These are phyloP conservation scores for Harpagus bidentatus DNA, from an alignment of 2,113 vertebrate genomes.

Conservation along the genomic window DNA sequence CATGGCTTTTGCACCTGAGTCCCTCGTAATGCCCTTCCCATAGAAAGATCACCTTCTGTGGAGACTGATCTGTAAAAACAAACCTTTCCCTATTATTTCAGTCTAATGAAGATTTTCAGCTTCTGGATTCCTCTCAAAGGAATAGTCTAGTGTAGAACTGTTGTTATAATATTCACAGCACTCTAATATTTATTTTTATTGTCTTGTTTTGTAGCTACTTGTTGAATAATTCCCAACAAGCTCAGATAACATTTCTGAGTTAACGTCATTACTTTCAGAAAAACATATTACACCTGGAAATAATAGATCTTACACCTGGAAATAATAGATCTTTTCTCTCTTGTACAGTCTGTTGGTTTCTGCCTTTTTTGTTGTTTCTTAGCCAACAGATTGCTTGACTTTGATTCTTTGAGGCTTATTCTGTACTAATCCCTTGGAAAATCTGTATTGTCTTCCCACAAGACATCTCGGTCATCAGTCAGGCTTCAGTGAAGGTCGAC, in stretches of 20 bases:
- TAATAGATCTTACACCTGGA: neutral
- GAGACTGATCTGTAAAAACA: neutral
- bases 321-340: neutral
- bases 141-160: neutral
- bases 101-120: neutral
- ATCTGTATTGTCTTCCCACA: neutral
- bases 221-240: neutral
- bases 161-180: accelerated
- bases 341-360: neutral
- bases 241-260: neutral
- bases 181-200: neutral
- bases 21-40: neutral
- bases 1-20: neutral
- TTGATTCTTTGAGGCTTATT: neutral
- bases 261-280: neutral
- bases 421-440: neutral
- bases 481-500: neutral
- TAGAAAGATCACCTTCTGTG: neutral
- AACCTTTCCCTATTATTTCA: neutral
- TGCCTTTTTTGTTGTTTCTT: neutral
- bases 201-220: neutral
- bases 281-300: neutral
- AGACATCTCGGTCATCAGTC: neutral
- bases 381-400: neutral
- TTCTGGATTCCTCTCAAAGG: neutral